These are phyloP conservation scores for Scartelaos histophorus DNA, from an alignment of 2,113 vertebrate species.

Conservation along the genomic window DNA sequence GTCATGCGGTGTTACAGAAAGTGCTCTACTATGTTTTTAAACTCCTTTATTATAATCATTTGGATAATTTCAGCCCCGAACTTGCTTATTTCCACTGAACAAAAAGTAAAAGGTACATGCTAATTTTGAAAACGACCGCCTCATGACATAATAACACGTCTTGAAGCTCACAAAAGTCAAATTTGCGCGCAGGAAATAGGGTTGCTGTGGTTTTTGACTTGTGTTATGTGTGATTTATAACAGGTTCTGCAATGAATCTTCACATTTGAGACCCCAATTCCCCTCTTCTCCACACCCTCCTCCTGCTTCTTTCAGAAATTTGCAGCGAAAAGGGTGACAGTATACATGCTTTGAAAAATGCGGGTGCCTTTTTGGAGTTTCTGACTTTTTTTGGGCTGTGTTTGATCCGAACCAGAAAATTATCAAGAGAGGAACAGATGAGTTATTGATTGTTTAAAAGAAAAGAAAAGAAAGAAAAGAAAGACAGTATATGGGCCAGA, in stretches of 20 bases:
- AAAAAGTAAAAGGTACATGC: too few species aligned
- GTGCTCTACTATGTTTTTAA: too few species aligned
- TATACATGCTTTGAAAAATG: background rate
- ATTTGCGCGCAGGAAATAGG: background rate
- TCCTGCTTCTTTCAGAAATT: constrained; percentile 52
- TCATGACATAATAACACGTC: too few species aligned
- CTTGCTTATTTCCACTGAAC: too few species aligned
- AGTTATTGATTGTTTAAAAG: background rate
- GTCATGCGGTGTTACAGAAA: too few species aligned
- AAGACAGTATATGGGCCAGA: background rate
- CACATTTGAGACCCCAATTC: constrained; percentile 47
- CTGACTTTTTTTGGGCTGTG: constrained; percentile 4
- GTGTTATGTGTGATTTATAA: constrained; percentile 38
- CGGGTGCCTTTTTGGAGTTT: background rate
- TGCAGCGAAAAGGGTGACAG: background rate
- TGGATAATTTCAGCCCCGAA: too few species aligned
- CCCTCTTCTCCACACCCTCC: constrained; percentile 26
- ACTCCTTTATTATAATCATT: too few species aligned
- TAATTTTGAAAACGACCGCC: too few species aligned
- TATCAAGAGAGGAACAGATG: constrained; percentile 5
- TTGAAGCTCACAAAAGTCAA: too few species aligned
- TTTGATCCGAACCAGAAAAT: constrained; percentile 1
- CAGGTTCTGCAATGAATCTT: constrained; percentile 40
- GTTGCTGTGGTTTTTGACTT: constrained; percentile 18
- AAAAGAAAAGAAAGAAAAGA: background rate